Evolutionary conservation across 2,888 invertebrate species (phyloP), one percentile per base, ranked within the genome.

Genomic region (Philaethria dido): DNA sequence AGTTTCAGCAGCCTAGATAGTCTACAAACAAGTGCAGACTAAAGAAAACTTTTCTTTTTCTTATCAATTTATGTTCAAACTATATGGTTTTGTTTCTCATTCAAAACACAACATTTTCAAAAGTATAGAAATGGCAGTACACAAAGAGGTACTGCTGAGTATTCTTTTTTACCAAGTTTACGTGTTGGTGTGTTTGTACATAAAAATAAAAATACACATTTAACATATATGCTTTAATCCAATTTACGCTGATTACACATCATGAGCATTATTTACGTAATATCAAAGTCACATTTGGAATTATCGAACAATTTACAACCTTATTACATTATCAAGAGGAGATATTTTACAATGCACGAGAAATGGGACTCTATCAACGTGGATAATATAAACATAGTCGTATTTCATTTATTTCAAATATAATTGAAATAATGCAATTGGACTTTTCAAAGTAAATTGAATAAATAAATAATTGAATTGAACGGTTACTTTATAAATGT

Each of bases 241-340:
- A 85, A 86, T 87, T 81, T 80, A 87, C 83, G 88, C 86, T 80
- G 92, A 89, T 85, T 92, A 91, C 85, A 91, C 87, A 84, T 83
- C 72, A 87, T 87, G 89, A 88, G 88, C 87, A 80, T 87, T 87
- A 88, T 76, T 77, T 70, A 70, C 78, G 81, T 87, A 85, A 88
- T 89, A 86, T 86, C 81, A 87, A 89, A 91, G 85, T 91, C 89
- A 88, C 88, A 85, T 84, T 79, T 80, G 82, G 84, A 87, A 87
- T 87, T 84, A 86, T 83, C 80, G 81, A 88, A 85, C 80, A 86
- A 88, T 90, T 87, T 92, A 92, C 91, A 92, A 90, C 88, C 91
- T 92, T 90, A 91, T 77, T 75, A 67, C 61, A 70, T 83, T 86
- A 82, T 66, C 60, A 75, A 80, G 79, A 82, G 82, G 82, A 77